A percentile compares a stretch with the other conserved stretches of the same genome.
These are phyloP conservation scores for Sepioteuthis lessoniana DNA, from an alignment of 2,888 invertebrate genomes.

Conservation along the genomic window DNA sequence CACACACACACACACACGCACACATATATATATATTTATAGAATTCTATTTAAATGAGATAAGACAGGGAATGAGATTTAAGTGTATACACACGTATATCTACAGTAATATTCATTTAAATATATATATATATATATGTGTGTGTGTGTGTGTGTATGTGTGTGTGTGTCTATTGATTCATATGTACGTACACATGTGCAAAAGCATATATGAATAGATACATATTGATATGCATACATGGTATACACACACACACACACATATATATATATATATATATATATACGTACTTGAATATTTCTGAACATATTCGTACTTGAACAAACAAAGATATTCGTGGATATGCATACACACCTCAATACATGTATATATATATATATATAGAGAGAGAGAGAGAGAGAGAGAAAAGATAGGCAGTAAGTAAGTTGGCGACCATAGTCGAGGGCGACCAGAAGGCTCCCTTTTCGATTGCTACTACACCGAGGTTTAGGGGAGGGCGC, in stretches of 20 bases:
- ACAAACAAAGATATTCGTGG: neutral
- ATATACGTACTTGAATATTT: neutral
- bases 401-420: too few species aligned
- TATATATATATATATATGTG: conserved; percentile 15
- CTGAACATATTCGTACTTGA: neutral
- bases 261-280: neutral
- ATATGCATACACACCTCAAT: too few species aligned
- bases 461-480: too few species aligned
- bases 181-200: too few species aligned
- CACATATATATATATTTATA: neutral
- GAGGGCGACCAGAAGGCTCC: too few species aligned
- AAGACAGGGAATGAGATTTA: neutral
- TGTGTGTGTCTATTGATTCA: neutral
- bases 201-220: too few species aligned
- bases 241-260: too few species aligned
- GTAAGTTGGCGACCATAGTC: too few species aligned
- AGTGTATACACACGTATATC: neutral
- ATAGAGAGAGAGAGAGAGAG: too few species aligned
- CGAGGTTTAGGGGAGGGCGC: too few species aligned
- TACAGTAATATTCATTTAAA: neutral
- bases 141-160: neutral
- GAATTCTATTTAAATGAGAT: neutral
- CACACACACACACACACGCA: neutral
- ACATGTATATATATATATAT: too few species aligned
- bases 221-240: too few species aligned